Conservation (phyloP, 92 coral and sea anemone species). For the Palythoa grandis region DNA sequence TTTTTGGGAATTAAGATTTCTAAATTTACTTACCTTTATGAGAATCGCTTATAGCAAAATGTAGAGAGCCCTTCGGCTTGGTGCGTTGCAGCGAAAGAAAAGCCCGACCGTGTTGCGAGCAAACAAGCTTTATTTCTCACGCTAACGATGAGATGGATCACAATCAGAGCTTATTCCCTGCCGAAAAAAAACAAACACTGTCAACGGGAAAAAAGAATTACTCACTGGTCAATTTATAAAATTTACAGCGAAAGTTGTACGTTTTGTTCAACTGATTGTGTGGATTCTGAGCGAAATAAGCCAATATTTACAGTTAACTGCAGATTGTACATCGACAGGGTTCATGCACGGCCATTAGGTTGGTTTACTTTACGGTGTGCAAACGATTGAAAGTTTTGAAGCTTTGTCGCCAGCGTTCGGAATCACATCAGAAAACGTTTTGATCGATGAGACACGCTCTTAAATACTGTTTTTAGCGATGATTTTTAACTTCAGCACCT, state of each 20-base stretch:
- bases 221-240: not conserved
- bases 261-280: not conserved
- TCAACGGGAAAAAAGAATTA: not conserved
- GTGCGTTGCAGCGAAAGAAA: not conserved
- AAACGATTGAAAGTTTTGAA: not conserved
- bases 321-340: not conserved
- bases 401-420: not conserved
- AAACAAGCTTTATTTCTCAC: not conserved
- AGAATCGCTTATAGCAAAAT: not conserved
- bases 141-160: not conserved
- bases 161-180: not conserved
- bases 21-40: not conserved
- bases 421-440: not conserved
- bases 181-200: not conserved
- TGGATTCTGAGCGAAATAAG: not conserved
- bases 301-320: not conserved
- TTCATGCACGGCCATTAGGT: not conserved
- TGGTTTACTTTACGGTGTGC: not conserved
- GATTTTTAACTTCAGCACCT: not conserved
- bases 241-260: not conserved
- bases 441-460: not conserved
- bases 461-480: not conserved
- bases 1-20: not conserved
- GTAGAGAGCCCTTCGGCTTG: no score
- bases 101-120: not conserved